Percentiles rank a stretch among this genome's conserved stretches.
Evolutionary conservation across 1,140 invertebrate genomes (phyloP).

Genomic region (Pseudomyrmex concolor): DNA sequence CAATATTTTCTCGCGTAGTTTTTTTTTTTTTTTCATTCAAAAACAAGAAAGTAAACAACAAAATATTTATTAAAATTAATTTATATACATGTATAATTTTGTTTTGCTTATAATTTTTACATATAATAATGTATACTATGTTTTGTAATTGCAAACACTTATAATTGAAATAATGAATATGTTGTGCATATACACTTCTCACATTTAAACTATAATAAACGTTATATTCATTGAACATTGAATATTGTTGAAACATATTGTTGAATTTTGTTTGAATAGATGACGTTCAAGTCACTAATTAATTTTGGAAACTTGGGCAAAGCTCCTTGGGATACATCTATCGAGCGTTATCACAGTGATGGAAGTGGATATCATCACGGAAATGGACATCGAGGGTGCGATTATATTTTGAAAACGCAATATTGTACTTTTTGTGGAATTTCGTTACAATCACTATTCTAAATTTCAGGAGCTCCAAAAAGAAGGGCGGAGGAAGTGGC

Average conservation of each 20-base stretch:
- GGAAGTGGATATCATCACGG: slow-evolving; percentile 50
- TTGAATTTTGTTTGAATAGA: slow-evolving; percentile 46
- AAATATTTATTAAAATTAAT: slow-evolving; percentile 19
- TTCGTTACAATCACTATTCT: background rate
- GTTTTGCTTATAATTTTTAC: background rate
- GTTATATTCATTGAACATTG: background rate
- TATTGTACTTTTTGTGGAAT: too few species aligned
- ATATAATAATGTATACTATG: background rate
- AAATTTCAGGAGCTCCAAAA: slow-evolving; percentile 67
- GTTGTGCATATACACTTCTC: too few species aligned
- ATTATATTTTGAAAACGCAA: background rate
- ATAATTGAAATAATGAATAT: background rate
- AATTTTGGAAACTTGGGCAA: slow-evolving; percentile 67
- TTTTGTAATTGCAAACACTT: background rate
- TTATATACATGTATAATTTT: background rate
- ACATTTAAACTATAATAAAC: background rate
- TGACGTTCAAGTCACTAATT: slow-evolving; percentile 77
- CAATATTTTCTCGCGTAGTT: background rate
- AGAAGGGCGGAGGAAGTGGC: slow-evolving; percentile 79
- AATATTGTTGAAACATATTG: too few species aligned
- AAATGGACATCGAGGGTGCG: slow-evolving; percentile 7
- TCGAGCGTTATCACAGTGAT: slow-evolving; percentile 74
- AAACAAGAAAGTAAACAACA: background rate
- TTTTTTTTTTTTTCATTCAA: background rate
- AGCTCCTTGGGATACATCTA: slow-evolving; percentile 23